Base-by-base conservation (phyloP, 2,113 vertebrate species). In the Campylomormyrus tamandua region DNA sequence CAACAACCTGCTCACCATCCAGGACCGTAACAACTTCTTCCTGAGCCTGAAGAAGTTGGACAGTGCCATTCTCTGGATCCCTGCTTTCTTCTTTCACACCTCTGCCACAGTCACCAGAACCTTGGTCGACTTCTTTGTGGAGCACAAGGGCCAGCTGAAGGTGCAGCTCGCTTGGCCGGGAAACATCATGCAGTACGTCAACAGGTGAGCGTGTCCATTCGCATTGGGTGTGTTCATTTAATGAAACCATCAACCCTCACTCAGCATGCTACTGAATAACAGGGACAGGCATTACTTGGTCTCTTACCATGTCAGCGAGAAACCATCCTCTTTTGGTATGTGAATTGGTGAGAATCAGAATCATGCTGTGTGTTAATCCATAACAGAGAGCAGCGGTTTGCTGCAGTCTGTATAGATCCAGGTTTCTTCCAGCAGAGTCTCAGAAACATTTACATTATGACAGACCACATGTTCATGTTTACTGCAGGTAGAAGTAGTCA, bases 11-110 rank as follows among this genome's bases (percentile, higher is more conserved):
- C 90, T 99, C 93, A 99, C 98, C 90, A 98, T 99, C 91, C 98
- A 99, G 93, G 98, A 99, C 92, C 96, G 98, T 90, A 99, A 99
- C 95, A 99, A 99, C 94, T 99, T 99, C 95, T 99, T 98, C 89
- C 94, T 99, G 39, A 98, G 98, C 86, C 92, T 99, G 93, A 99
- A 99, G 93, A 99, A 98, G 94, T 96, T 99, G 0, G 98, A 99
- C 0, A 95, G 96, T 1, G 98, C 97, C 94, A 97, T 99, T 89
- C 96, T 99, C 62, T 99, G 98, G 98, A 99, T 99, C 92, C 98
- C 98, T 0, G 98, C 98, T 0, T 99, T 99, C 92, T 99, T 99
- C 95, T 99, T 99, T 94, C 98, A 99, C 93, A 99, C 97, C 0
- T 99, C 98, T 0, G 97, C 98, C 10, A 98, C 98, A 0, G 97